A percentile compares a stretch with the other conserved stretches of the same genome.
phyloP scores from a whole-genome alignment of 2,888 invertebrate genomes.

The Drosophila mimetica region DNA sequence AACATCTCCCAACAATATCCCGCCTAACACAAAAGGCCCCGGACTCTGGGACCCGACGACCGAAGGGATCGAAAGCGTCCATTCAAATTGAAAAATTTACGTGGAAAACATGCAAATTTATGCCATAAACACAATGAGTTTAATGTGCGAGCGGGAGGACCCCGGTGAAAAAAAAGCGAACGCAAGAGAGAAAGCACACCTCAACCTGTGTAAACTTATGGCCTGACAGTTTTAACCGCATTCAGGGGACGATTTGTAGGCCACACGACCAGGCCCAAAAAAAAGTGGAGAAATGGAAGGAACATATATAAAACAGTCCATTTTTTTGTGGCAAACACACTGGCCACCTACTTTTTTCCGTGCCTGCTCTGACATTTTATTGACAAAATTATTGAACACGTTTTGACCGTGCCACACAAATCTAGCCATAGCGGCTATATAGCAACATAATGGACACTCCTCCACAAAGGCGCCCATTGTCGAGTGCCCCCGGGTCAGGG shows the following conservation, averaged over 20 bases:
- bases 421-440: constrained; percentile 28
- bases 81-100: constrained; percentile 80
- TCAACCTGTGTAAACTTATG: constrained; percentile 63
- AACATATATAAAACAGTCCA: constrained; percentile 34
- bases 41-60: constrained; percentile 14
- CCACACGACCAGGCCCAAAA: constrained; percentile 42
- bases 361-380: constrained; percentile 56
- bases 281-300: constrained; percentile 1
- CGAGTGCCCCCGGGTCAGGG: constrained; percentile 15
- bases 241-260: constrained; percentile 75
- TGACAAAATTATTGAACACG: constrained; percentile 80
- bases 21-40: constrained; percentile 42
- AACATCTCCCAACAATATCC: constrained; percentile 40
- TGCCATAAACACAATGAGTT: constrained; percentile 81
- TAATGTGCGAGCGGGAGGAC: constrained; percentile 62
- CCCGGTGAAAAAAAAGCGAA: constrained; percentile 2
- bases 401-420: constrained; percentile 57
- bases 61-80: constrained; percentile 51
- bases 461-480: constrained; percentile 21
- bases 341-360: constrained; percentile 9
- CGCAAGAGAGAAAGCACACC: constrained; percentile 21
- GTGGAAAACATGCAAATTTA: constrained; percentile 80
- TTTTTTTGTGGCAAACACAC: constrained; percentile 41
- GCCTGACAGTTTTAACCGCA: constrained; percentile 56
- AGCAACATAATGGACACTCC: constrained; percentile 51